These are phyloP conservation scores for Potorous gilbertii DNA, from an alignment of 2,797 vertebrate genomes.

Conservation along the genomic window DNA sequence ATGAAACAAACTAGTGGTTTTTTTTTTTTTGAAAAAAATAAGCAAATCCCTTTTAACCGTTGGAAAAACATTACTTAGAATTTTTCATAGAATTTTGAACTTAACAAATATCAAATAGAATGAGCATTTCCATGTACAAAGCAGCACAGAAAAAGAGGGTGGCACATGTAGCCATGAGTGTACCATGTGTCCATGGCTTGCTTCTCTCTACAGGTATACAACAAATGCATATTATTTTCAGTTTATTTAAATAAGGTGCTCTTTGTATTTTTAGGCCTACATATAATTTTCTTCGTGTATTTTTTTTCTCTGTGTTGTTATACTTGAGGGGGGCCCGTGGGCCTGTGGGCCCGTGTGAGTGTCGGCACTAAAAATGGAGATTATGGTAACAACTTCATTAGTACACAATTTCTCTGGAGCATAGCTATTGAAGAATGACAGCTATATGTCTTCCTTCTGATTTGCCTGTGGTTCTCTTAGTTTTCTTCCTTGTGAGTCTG, in stretches of 20 bases:
- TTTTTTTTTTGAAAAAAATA: background rate
- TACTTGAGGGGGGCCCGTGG: no score
- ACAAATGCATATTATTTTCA: background rate
- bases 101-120: background rate
- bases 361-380: background rate
- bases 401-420: background rate
- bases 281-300: background rate
- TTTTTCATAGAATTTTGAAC: background rate
- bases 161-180: background rate
- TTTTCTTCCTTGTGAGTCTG: background rate
- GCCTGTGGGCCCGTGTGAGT: no score
- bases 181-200: background rate
- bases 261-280: background rate
- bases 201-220: background rate
- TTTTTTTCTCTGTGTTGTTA: background rate
- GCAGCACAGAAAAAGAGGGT: background rate
- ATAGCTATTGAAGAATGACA: background rate
- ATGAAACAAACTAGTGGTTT: background rate
- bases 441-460: background rate
- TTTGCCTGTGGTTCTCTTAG: background rate
- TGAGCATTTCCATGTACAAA: background rate
- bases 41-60: background rate
- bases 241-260: background rate
- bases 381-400: background rate
- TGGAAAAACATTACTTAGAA: background rate